Base-by-base conservation (phyloP, 2,888 invertebrate genomes). In the Atherix ibis region DNA sequence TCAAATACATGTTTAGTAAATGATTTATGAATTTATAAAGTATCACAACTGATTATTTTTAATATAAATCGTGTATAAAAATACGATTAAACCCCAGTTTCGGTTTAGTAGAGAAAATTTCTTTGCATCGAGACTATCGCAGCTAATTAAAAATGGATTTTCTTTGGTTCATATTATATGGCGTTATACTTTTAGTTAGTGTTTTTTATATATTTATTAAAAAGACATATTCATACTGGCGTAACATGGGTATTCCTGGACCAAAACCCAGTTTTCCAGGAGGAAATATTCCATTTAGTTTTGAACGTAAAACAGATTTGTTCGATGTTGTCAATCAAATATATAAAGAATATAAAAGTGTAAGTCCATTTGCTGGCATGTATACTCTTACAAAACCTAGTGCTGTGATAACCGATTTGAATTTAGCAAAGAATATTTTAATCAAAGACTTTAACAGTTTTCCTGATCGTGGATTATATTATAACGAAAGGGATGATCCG, bases 401-500 rank as follows among this genome's bases (percentile, higher is more conserved):
- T 1, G 45, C 47, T 0, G 27, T 57, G 2, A 31, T 51, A 2
- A 40, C 52, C 4, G 39, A 41, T 30, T 40, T 51, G 3, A 50
- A 53, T 2, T 16, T 50, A 2, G 42, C 51, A 6, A 49, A 47
- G 33, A 30, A 35, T n/a, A 45, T 62, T 10, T 34, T 63, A 26
- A 52, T 60, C 4, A 58, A 56, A 37, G 63, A 63, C 39, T 63
- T 63, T 37, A 34, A 44, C 2, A 45, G 52, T 33, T 63, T 63
- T 40, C 48, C 52, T 2, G 48, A 54, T 40, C 54, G 60, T 13
- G 56, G 57, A 5, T 44, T 54, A 18, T 52, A 48, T 22, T 49
- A 49, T 27, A 55, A 62, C 32, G 56, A 54, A 12, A 43, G 47
- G 18, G 47, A 52, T 30, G 61, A 62, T 43, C 63, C 63, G 2